phyloP scores from a whole-genome alignment of 37 sponge, comb jelly and placozoan species.

The Chondrilla cf. caribensis region DNA sequence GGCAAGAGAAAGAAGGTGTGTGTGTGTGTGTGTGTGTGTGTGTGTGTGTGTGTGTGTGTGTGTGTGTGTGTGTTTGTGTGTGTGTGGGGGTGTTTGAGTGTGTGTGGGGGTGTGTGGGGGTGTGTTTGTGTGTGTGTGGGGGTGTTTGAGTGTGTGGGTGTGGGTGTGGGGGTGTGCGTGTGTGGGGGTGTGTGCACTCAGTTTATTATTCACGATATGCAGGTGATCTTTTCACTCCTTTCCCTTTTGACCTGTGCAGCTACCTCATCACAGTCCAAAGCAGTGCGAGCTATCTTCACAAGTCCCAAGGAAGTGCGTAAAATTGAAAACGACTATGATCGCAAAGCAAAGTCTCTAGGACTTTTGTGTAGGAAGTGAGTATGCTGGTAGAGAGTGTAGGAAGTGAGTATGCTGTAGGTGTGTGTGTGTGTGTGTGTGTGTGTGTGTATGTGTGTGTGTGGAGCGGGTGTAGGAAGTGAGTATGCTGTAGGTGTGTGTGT shows the following conservation, averaged over 20 bases:
- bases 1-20: background rate
- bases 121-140: no score
- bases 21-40: no score
- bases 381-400: background rate
- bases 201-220: no score
- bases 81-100: no score
- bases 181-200: no score
- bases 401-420: background rate
- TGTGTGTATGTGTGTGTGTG: background rate
- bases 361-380: constrained; percentile 69
- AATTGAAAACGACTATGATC: constrained; percentile 25
- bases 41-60: no score
- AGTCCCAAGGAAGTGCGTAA: constrained; percentile 14
- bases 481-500: background rate
- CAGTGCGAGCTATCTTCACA: background rate
- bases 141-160: no score
- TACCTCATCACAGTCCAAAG: background rate
- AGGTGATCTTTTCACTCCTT: no score
- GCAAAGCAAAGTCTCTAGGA: constrained; percentile 81
- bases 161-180: no score
- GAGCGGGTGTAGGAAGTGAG: background rate
- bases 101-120: no score
- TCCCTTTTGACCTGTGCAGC: no score
- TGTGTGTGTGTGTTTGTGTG: no score
- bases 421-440: background rate